A percentile compares a stretch with the other conserved stretches of the same genome.
These are phyloP conservation scores for Cygnus olor DNA, from an alignment of 2,797 vertebrate species.

Conservation along the genomic window DNA sequence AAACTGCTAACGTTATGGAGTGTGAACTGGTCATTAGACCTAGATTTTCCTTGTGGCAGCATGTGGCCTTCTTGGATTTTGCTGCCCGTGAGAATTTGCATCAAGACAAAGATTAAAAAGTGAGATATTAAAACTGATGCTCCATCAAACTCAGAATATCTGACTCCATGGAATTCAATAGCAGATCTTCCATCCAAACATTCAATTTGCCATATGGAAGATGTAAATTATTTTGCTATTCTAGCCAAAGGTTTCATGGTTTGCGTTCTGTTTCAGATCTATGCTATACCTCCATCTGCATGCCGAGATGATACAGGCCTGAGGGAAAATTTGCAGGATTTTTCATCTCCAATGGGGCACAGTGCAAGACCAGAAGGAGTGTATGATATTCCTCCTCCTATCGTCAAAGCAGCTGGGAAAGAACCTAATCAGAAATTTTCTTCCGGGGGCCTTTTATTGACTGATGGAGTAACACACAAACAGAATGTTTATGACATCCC, in stretches of 20 bases:
- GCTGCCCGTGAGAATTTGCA: neutral
- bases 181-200: neutral
- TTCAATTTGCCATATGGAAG: neutral
- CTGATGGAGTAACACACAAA: conserved; percentile 64
- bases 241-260: neutral
- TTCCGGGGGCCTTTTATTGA: conserved; percentile 76
- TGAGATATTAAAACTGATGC: neutral
- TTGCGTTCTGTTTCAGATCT: conserved; percentile 70
- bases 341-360: conserved; percentile 84
- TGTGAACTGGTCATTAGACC: neutral
- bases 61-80: neutral
- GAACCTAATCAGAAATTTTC: conserved; percentile 73
- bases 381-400: conserved; percentile 90
- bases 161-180: neutral
- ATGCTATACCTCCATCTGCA: conserved; percentile 58
- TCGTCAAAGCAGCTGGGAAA: conserved; percentile 79
- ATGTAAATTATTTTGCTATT: neutral
- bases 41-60: neutral
- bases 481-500: conserved; percentile 86
- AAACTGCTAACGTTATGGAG: neutral
- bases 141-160: neutral
- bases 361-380: conserved; percentile 81
- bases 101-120: neutral
- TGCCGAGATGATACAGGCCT: conserved; percentile 71
- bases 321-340: conserved; percentile 88